phyloP scores from a whole-genome alignment of 1,140 invertebrate species.

The Coelopa frigida region DNA sequence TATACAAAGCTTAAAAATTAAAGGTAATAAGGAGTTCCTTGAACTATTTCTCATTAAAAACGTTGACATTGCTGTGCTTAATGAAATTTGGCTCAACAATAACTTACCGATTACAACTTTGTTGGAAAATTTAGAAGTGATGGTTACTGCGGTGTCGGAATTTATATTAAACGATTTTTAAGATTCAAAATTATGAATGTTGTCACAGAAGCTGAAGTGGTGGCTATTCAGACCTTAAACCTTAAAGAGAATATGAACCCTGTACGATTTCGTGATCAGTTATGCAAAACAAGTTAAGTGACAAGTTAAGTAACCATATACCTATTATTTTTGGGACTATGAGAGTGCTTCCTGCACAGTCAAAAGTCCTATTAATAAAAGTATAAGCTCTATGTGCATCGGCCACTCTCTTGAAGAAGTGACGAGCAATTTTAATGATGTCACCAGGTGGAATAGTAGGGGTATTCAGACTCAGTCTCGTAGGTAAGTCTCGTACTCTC shows the following conservation, averaged over 20 bases:
- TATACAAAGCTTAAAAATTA: too few relatives aligned
- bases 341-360: background rate
- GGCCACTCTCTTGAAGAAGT: background rate
- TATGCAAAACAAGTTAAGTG: background rate
- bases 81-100: background rate
- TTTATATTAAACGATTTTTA: background rate
- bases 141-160: background rate
- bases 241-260: background rate
- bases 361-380: too few relatives aligned
- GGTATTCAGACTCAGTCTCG: too few relatives aligned
- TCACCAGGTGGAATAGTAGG: background rate
- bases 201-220: background rate
- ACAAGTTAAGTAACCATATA: background rate
- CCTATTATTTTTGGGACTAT: background rate
- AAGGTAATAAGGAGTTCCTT: background rate
- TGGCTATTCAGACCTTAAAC: background rate
- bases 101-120: too few relatives aligned
- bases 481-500: too few relatives aligned
- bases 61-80: background rate
- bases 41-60: background rate
- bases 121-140: background rate
- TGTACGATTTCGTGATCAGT: background rate
- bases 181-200: background rate
- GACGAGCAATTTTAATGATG: background rate
- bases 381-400: background rate